Base-by-base conservation (phyloP, 2,888 invertebrate species). In the Thysanoteuthis rhombus region DNA sequence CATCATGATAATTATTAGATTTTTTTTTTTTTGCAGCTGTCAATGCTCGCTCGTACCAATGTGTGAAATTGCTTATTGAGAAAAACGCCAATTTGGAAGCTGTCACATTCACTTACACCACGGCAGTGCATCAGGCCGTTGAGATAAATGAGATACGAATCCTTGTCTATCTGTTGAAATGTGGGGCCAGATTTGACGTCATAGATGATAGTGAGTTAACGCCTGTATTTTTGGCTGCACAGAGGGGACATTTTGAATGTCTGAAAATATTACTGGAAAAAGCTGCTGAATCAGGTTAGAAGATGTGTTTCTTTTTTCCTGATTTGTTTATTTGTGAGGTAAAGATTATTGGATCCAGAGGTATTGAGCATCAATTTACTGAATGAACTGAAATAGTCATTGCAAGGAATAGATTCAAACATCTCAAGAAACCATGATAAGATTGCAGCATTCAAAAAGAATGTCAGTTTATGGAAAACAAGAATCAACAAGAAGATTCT, bases 161-260 rank as follows among this genome's bases (percentile, higher is more conserved):
- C 12, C 94, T 96, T 10, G 92, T 92, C 32, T 93, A 93, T 58
- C 94, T 96, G 4, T 94, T 96, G 19, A 94, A 95, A 58, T 94
- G 95, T 91, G 96, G 96, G 22, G 96, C 96, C 28, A 94, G 95
- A 25, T 93, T 96, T 8, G 95, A 95, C 89, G 93, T 95, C 39
- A 94, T 92, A 52, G 95, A 96, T 89, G 96, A 96, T 39, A 95
- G 95, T 89, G 94, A 95, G 92, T 95, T 97, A 47, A 96, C 96
- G 16, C 97, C 97, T 4, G 93, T 97, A 12, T 97, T 97, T 94
- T 94, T 96, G 19, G 97, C 97, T 32, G 96, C 97, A 25, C 96
- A 97, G 93, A 95, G 95, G 94, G 97, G 97, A 6, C 95, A 95
- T 92, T 75, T 94, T n/a, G 95, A 96, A 40, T 96, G 96, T 94